These are phyloP conservation scores for Platerodrilus igneus DNA, from an alignment of 2,888 invertebrate species.

Conservation along the genomic window DNA sequence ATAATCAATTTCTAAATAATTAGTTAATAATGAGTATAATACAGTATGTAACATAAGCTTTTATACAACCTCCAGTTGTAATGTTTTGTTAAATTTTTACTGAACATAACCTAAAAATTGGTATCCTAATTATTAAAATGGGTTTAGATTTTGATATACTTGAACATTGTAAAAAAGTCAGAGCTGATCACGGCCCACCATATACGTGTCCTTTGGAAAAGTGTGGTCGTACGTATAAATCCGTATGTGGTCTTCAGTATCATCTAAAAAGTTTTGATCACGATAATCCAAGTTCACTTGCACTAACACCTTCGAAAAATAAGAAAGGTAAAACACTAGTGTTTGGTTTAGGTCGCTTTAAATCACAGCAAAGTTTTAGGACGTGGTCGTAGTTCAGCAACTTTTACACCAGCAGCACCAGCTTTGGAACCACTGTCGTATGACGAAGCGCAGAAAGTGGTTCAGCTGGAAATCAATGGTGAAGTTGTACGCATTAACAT, in stretches of 20 bases:
- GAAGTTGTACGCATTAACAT: conserved; percentile 50
- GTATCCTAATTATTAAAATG: conserved; percentile 51
- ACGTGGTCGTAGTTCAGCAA: conserved; percentile 7
- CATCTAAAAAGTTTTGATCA: conserved; percentile 83
- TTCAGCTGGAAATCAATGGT: conserved; percentile 83
- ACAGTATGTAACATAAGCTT: too few species aligned
- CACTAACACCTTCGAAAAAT: conserved; percentile 56
- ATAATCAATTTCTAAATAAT: too few species aligned
- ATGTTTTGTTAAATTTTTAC: too few species aligned
- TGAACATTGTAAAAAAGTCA: conserved; percentile 78
- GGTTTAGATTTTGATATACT: conserved; percentile 82
- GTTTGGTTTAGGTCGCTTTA: neutral
- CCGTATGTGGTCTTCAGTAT: conserved; percentile 79
- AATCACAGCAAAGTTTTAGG: neutral
- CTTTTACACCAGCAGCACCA: conserved; percentile 44
- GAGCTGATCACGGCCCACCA: conserved; percentile 75
- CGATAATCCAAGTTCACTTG: conserved; percentile 66
- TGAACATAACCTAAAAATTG: too few species aligned
- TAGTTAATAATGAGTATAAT: too few species aligned
- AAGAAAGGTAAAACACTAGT: conserved; percentile 60
- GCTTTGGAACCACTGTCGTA: conserved; percentile 71
- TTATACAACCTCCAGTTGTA: too few species aligned
- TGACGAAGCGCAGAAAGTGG: conserved; percentile 79
- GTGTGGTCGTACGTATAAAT: conserved; percentile 83
- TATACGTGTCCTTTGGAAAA: conserved; percentile 82